Percentiles rank a stretch among this genome's conserved stretches.
Conservation (phyloP, 2,797 vertebrate genomes). For the Hephaestus fuliginosus region DNA sequence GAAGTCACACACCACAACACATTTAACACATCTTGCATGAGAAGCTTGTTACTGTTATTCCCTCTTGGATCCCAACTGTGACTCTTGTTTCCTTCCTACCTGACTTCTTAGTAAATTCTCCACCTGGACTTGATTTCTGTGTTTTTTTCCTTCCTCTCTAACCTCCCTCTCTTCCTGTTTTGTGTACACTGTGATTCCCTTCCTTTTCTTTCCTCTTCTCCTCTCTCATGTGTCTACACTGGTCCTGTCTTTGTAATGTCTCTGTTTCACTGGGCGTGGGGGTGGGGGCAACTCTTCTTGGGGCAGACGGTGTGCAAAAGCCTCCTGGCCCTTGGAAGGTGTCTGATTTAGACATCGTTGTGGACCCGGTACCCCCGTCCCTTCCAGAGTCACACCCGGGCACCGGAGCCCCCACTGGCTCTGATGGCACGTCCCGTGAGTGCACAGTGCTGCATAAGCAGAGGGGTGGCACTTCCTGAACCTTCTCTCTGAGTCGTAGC, state of each 20-base stretch:
- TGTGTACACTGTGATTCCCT: constrained; percentile 60
- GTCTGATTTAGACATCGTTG: constrained; percentile 97
- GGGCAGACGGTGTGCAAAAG: constrained; percentile 92
- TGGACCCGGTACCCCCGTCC: constrained; percentile 90
- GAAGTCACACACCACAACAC: constrained; percentile 15
- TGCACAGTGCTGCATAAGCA: constrained; percentile 81
- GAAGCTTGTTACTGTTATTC: constrained; percentile 41
- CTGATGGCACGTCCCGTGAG: constrained; percentile 92
- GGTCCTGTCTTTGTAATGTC: constrained; percentile 74
- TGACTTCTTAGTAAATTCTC: constrained; percentile 64
- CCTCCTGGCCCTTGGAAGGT: constrained; percentile 93
- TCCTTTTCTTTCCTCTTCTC: constrained; percentile 54
- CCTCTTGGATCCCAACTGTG: constrained; percentile 22
- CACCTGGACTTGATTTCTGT: constrained; percentile 64
- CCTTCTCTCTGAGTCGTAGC: constrained; percentile 74
- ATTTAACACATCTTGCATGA: constrained; percentile 67
- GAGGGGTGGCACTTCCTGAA: constrained; percentile 80
- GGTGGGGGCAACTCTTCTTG: constrained; percentile 64
- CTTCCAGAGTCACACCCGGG: constrained; percentile 81
- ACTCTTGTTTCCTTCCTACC: constrained; percentile 56
- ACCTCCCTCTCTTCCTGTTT: constrained; percentile 73
- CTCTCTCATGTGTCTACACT: constrained; percentile 70
- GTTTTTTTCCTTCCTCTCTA: constrained; percentile 74
- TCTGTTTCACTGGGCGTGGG: constrained; percentile 69
- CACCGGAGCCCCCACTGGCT: constrained; percentile 88